These are phyloP conservation scores for Caenorhabditis imperialis DNA, from an alignment of 2,888 invertebrate species.

Conservation along the genomic window DNA sequence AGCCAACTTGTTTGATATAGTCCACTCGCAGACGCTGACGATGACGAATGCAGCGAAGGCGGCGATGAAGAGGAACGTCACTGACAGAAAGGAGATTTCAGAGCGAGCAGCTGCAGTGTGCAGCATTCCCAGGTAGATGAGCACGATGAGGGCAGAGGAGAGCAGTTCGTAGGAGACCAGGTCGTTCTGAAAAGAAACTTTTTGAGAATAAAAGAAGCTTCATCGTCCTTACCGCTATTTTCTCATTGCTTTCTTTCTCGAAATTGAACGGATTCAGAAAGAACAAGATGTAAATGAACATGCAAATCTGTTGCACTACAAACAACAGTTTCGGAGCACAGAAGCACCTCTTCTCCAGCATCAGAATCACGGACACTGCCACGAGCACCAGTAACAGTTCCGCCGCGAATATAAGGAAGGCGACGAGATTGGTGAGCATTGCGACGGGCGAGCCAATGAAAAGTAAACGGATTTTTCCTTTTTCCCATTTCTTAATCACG, in stretches of 20 bases:
- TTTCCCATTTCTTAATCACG: too few species aligned
- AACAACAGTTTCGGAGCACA: constrained; percentile 34
- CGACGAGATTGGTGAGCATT: constrained; percentile 17
- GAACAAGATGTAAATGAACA: constrained; percentile 35
- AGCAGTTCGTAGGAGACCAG: constrained; percentile 37
- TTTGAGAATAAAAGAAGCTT: too few species aligned
- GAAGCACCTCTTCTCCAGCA: constrained; percentile 27
- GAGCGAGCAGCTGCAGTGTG: constrained; percentile 26
- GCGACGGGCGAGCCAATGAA: too few species aligned
- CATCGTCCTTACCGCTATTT: constrained; percentile 26
- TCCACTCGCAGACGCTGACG: constrained; percentile 24
- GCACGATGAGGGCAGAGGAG: constrained; percentile 1
- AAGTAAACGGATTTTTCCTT: too few species aligned
- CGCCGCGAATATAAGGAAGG: constrained; percentile 10
- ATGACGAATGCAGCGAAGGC: constrained; percentile 13
- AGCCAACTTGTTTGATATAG: background rate
- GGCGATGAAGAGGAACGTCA: constrained; percentile 18
- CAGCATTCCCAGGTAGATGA: constrained; percentile 25
- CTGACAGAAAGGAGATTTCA: constrained; percentile 17
- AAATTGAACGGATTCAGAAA: constrained; percentile 31
- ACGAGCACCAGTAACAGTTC: constrained; percentile 11
- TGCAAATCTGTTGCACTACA: constrained; percentile 35
- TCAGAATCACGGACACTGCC: constrained; percentile 5
- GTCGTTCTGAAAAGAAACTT: too few species aligned
- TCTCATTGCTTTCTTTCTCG: constrained; percentile 10